These are phyloP conservation scores for Maniola jurtina DNA, from an alignment of 1,140 invertebrate genomes.

Conservation along the genomic window DNA sequence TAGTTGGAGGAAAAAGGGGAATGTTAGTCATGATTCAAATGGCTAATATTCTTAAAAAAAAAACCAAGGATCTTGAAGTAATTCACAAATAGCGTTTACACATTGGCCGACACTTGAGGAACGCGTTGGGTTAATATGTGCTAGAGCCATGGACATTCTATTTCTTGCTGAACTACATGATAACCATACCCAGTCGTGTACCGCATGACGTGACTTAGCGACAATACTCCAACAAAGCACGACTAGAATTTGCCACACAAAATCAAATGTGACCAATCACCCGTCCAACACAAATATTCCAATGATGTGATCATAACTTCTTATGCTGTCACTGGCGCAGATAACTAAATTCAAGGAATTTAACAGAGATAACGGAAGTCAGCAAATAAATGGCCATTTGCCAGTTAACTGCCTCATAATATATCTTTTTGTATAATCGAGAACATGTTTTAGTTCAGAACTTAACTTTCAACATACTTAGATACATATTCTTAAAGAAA, in stretches of 20 bases:
- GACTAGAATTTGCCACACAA: conserved; percentile 15
- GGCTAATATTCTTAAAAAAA: too few relatives aligned
- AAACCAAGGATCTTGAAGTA: too few relatives aligned
- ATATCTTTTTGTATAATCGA: not conserved
- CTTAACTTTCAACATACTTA: too few relatives aligned
- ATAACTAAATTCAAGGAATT: conserved; percentile 1
- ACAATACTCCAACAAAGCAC: conserved; percentile 14
- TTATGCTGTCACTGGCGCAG: not conserved
- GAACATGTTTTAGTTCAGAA: not conserved
- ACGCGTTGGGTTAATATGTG: too few relatives aligned
- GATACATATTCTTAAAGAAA: too few relatives aligned
- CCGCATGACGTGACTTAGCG: conserved; percentile 21
- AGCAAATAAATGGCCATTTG: not conserved
- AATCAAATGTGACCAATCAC: conserved; percentile 22
- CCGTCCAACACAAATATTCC: conserved; percentile 10
- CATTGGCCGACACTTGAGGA: too few relatives aligned
- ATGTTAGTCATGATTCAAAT: too few relatives aligned
- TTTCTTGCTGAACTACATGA: conserved; percentile 24
- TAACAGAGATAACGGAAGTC: not conserved
- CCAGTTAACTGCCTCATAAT: not conserved
- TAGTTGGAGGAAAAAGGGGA: too few relatives aligned
- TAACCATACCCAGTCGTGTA: conserved; percentile 26
- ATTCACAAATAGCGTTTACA: too few relatives aligned
- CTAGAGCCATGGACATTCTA: conserved; percentile 26
- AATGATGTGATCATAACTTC: conserved; percentile 17